These are phyloP conservation scores for Pogonocherus hispidulus DNA, from an alignment of 2,888 invertebrate genomes.

Conservation along the genomic window DNA sequence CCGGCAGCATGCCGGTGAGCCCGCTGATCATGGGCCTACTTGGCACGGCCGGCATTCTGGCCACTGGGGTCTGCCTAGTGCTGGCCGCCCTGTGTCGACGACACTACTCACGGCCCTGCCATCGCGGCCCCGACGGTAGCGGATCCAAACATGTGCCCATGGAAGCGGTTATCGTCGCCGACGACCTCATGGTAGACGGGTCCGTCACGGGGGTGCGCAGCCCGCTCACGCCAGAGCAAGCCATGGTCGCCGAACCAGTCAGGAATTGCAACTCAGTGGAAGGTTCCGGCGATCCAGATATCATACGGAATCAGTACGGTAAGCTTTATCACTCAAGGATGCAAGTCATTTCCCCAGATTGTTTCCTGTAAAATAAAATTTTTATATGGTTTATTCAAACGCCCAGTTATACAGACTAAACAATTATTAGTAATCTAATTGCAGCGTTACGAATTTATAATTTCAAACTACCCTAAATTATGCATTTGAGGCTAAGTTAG, in stretches of 20 bases:
- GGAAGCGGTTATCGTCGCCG: constrained; percentile 67
- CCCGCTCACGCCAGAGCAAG: constrained; percentile 66
- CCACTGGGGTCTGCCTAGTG: constrained; percentile 83
- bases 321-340: constrained; percentile 68
- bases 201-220: constrained; percentile 65
- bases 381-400: no score
- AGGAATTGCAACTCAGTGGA: constrained; percentile 72
- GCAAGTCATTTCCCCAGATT: no score
- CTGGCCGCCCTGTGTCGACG: constrained; percentile 78
- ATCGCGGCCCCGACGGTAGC: constrained; percentile 51
- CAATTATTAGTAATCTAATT: no score
- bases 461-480: no score
- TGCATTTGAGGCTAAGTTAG: no score
- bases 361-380: no score
- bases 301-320: constrained; percentile 92
- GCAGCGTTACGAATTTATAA: no score
- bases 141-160: constrained; percentile 66
- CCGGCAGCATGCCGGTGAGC: constrained; percentile 76
- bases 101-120: constrained; percentile 64
- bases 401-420: no score
- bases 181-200: constrained; percentile 65
- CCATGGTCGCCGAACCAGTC: constrained; percentile 58
- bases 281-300: constrained; percentile 85
- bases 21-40: constrained; percentile 84
- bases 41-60: constrained; percentile 81